Percentiles rank a stretch among this genome's conserved stretches.
phyloP scores from a whole-genome alignment of 2,113 vertebrate genomes.

The Accipiter cooperii region DNA sequence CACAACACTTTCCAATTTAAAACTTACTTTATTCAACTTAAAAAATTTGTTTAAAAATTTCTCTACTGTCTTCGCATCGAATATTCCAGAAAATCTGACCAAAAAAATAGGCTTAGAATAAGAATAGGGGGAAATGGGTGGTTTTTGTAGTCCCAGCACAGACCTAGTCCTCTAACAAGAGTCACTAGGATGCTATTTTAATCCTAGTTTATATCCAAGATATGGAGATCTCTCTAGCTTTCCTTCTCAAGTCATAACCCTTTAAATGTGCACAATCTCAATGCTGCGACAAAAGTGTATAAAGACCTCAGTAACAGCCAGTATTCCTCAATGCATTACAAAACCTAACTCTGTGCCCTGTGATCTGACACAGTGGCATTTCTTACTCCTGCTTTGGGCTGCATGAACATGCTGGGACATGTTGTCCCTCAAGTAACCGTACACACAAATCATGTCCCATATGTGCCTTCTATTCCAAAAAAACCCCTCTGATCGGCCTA shows the following conservation, averaged over 20 bases:
- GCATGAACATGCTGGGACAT: accelerated
- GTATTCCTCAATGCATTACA: accelerated
- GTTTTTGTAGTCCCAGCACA: not conserved
- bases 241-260: not conserved
- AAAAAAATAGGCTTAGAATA: not conserved
- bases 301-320: not conserved
- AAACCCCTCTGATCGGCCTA: not conserved
- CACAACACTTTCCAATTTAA: not conserved
- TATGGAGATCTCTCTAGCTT: not conserved
- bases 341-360: not conserved
- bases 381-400: not conserved
- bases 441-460: not conserved
- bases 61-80: not conserved
- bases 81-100: not conserved
- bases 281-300: not conserved
- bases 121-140: not conserved
- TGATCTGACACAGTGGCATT: not conserved
- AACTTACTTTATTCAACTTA: not conserved
- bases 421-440: not conserved
- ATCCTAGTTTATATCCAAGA: not conserved
- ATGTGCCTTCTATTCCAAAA: not conserved
- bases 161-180: not conserved
- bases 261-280: not conserved
- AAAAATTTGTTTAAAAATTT: not conserved
- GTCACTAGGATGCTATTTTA: not conserved